These are phyloP conservation scores for Balaeniceps rex DNA, from an alignment of 2,113 vertebrate species.

Conservation along the genomic window DNA sequence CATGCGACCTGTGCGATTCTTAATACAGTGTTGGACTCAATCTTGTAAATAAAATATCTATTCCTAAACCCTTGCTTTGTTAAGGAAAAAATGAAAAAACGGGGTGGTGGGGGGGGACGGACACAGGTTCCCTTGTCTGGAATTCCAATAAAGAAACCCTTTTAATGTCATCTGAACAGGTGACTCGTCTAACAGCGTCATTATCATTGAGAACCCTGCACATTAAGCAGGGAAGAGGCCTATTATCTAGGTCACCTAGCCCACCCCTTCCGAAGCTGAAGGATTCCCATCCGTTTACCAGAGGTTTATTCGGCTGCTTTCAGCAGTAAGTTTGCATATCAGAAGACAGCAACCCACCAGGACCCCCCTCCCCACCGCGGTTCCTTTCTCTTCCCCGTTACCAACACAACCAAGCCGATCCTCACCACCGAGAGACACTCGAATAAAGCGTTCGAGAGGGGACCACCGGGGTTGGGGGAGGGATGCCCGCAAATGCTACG, in stretches of 20 bases:
- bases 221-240: conserved; percentile 33
- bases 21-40: background rate
- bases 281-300: background rate
- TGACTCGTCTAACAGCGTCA: conserved; percentile 9
- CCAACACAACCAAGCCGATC: background rate
- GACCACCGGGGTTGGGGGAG: background rate
- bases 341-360: background rate
- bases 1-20: background rate
- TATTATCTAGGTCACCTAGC: conserved; percentile 47
- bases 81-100: background rate
- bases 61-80: background rate
- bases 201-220: background rate
- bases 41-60: background rate
- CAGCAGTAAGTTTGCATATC: background rate
- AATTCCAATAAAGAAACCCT: background rate
- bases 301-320: background rate
- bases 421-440: background rate
- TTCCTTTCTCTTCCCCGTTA: background rate
- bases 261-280: background rate
- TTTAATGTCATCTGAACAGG: conserved; percentile 28
- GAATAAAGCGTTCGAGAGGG: background rate
- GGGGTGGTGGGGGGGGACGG: too few relatives aligned
- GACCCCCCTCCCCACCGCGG: background rate
- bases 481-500: background rate
- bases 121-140: background rate